A percentile compares a stretch with the other conserved stretches of the same genome.
Evolutionary conservation across 2,113 vertebrate species (phyloP).

Genomic region (Solea senegalensis): DNA sequence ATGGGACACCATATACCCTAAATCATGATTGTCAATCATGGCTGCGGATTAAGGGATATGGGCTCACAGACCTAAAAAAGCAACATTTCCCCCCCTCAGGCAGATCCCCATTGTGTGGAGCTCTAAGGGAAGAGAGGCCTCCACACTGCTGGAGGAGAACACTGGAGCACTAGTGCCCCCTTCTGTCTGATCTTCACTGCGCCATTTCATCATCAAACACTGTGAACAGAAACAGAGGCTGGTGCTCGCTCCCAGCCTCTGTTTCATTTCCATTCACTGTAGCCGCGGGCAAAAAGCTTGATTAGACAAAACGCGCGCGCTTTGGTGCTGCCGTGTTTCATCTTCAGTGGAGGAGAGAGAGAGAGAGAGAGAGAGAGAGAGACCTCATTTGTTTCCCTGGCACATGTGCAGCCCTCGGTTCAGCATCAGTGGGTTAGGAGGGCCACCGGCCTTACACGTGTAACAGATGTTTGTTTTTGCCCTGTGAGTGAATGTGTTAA

Average conservation of each 20-base stretch:
- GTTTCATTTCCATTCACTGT: conserved; percentile 73
- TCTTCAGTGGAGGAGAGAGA: conserved; percentile 69
- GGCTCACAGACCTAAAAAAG: conserved; percentile 99
- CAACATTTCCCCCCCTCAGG: conserved; percentile 93
- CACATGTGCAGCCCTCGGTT: conserved; percentile 63
- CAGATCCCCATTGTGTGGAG: conserved; percentile 84
- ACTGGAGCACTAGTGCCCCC: conserved; percentile 98
- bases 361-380: conserved; percentile 48
- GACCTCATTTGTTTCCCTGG: conserved; percentile 72
- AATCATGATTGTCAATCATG: conserved; percentile 99
- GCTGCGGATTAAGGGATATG: conserved; percentile 99
- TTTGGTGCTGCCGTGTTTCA: conserved; percentile 80
- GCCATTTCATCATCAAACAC: conserved; percentile 62
- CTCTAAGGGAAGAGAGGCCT: conserved; percentile 85
- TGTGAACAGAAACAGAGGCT: conserved; percentile 72
- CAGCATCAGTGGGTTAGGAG: conserved; percentile 75
- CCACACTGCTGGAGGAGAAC: conserved; percentile 75
- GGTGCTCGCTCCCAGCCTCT: conserved; percentile 63
- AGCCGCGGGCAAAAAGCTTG: conserved; percentile 74
- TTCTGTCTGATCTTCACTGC: conserved; percentile 61
- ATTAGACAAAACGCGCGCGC: conserved; percentile 77
- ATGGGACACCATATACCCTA: conserved; percentile 98
- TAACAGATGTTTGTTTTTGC: conserved; percentile 75
- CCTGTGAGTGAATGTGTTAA: conserved; percentile 63
- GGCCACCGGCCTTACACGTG: conserved; percentile 70